Conservation (phyloP, 2,113 vertebrate species). For the Podarcis cretensis region DNA sequence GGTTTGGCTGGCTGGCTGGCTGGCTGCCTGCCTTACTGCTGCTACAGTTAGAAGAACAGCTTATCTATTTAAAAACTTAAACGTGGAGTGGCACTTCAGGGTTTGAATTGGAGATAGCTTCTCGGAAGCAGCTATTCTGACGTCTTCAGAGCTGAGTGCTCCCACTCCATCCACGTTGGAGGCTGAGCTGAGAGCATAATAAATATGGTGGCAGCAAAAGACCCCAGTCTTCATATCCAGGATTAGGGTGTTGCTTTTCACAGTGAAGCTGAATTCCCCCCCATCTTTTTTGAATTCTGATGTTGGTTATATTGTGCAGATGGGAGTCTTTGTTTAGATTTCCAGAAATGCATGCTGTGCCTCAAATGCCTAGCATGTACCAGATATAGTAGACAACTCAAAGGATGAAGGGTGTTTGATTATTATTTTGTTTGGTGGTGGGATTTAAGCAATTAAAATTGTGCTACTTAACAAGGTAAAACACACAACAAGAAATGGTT, state of each 20-base stretch:
- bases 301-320: neutral
- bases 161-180: neutral
- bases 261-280: neutral
- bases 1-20: constrained; percentile 13
- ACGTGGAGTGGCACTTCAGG: constrained; percentile 26
- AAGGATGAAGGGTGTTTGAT: neutral
- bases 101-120: constrained; percentile 43
- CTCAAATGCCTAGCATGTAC: neutral
- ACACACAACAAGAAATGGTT: neutral
- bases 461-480: neutral
- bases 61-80: constrained; percentile 47
- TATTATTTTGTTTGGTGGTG: neutral
- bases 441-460: neutral
- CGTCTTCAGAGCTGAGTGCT: neutral
- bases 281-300: neutral
- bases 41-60: neutral
- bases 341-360: neutral
- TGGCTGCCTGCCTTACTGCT: constrained; percentile 35
- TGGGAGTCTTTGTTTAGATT: neutral
- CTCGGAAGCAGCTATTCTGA: constrained; percentile 43
- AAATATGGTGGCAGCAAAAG: neutral
- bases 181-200: constrained; percentile 12
- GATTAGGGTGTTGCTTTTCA: neutral
- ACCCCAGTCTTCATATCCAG: constrained; percentile 22
- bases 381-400: neutral